phyloP scores from a whole-genome alignment of 2,113 vertebrate genomes.

The Hemiscyllium ocellatum region DNA sequence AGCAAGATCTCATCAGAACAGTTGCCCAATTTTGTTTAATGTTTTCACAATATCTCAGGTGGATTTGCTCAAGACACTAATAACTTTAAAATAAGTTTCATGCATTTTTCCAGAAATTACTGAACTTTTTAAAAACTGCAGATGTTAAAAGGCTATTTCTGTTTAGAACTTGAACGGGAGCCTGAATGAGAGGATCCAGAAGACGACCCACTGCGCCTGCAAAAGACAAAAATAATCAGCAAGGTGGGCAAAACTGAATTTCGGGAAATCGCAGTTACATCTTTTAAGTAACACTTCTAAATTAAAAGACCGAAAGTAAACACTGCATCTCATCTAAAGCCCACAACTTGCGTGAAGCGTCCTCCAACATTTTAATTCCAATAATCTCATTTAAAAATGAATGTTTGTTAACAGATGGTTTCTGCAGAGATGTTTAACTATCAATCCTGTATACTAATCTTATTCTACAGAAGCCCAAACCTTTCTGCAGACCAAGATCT shows the following conservation, averaged over 20 bases:
- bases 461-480: constrained; percentile 99
- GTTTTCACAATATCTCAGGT: constrained; percentile 32
- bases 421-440: background rate
- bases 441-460: constrained; percentile 56
- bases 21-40: background rate
- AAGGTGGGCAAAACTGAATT: constrained; percentile 56
- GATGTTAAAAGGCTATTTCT: constrained; percentile 68
- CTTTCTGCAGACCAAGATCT: constrained; percentile 98
- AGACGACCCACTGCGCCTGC: constrained; percentile 78
- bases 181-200: constrained; percentile 93
- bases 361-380: background rate
- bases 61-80: constrained; percentile 32
- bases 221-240: constrained; percentile 65
- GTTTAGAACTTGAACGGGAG: constrained; percentile 90
- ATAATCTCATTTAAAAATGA: background rate
- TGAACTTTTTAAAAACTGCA: constrained; percentile 20
- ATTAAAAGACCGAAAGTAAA: background rate
- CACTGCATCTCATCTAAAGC: constrained; percentile 1
- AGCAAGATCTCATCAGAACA: constrained; percentile 29
- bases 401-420: background rate
- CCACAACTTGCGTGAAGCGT: background rate
- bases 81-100: constrained; percentile 37
- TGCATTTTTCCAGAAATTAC: constrained; percentile 33
- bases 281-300: background rate
- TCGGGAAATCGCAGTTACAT: constrained; percentile 5